Evolutionary conservation across 2,797 vertebrate species (phyloP).

Genomic region (Halcyon leucocephala): DNA sequence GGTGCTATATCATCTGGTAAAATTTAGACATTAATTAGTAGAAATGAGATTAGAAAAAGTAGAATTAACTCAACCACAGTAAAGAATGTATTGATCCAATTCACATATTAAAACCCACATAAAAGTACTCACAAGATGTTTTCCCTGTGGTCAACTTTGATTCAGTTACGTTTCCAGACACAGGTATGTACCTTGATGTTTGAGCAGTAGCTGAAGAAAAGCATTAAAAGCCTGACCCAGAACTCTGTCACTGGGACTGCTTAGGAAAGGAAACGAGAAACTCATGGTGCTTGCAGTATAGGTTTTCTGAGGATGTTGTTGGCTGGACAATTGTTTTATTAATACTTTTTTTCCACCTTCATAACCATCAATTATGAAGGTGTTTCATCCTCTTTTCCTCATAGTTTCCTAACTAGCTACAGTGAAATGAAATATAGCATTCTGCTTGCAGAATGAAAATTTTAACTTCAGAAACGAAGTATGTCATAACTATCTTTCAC

Average conservation of each 20-base stretch:
- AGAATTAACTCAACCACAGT: not conserved
- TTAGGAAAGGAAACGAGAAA: not conserved
- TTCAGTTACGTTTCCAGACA: not conserved
- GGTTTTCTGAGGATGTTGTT: not conserved
- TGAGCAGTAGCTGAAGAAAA: not conserved
- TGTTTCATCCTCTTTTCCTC: not conserved
- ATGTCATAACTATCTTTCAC: not conserved
- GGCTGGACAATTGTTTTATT: not conserved
- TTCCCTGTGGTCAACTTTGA: not conserved
- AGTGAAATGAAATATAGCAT: not conserved
- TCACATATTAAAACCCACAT: not conserved
- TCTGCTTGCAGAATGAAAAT: not conserved
- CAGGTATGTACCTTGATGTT: not conserved
- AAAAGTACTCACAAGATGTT: not conserved
- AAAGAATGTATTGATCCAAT: not conserved
- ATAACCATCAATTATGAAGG: not conserved
- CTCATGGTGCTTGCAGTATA: not conserved
- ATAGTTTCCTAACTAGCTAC: not conserved
- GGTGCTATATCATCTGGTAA: not conserved
- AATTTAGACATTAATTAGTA: not conserved
- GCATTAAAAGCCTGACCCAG: not conserved
- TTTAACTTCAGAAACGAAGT: not conserved
- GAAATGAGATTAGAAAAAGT: not conserved
- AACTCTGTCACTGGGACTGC: not conserved
- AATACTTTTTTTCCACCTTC: not conserved